Evolutionary conservation across 2,888 invertebrate genomes (phyloP).

Genomic region (Trichogramma dendrolimi): DNA sequence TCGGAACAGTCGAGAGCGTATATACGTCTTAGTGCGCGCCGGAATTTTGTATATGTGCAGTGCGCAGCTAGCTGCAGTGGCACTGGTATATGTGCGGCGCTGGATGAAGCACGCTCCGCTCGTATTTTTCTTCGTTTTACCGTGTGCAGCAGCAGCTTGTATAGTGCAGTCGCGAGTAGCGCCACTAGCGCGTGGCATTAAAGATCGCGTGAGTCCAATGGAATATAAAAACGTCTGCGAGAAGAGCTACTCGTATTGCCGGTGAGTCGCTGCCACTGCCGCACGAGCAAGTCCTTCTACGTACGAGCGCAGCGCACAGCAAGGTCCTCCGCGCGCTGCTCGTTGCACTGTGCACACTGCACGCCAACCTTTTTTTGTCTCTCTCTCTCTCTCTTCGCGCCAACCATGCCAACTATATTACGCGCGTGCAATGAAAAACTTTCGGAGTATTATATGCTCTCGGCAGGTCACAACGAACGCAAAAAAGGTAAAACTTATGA

Average conservation of each 20-base stretch:
- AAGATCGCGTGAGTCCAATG: slow-evolving; percentile 18
- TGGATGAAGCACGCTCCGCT: slow-evolving; percentile 15
- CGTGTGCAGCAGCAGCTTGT: neutral
- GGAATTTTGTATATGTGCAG: no score
- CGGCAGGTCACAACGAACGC: no score
- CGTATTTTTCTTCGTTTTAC: slow-evolving; percentile 27
- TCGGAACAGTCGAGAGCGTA: no score
- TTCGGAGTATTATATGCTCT: no score
- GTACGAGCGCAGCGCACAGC: neutral
- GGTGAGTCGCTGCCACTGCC: slow-evolving; percentile 1
- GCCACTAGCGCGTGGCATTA: slow-evolving; percentile 7
- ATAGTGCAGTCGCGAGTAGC: no score
- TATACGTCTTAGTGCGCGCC: no score
- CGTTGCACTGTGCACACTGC: neutral
- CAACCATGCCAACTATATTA: no score
- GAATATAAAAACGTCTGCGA: slow-evolving; percentile 14
- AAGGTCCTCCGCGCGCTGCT: slow-evolving; percentile 15
- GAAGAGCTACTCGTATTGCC: slow-evolving; percentile 4
- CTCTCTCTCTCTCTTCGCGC: neutral
- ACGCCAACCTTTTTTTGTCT: neutral
- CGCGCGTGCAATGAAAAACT: no score
- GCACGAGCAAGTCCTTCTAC: no score
- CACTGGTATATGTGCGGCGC: neutral
- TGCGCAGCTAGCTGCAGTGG: no score
- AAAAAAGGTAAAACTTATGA: no score